phyloP scores from a whole-genome alignment of 2,888 invertebrate species.

The Zhuqinia jingwanae region DNA sequence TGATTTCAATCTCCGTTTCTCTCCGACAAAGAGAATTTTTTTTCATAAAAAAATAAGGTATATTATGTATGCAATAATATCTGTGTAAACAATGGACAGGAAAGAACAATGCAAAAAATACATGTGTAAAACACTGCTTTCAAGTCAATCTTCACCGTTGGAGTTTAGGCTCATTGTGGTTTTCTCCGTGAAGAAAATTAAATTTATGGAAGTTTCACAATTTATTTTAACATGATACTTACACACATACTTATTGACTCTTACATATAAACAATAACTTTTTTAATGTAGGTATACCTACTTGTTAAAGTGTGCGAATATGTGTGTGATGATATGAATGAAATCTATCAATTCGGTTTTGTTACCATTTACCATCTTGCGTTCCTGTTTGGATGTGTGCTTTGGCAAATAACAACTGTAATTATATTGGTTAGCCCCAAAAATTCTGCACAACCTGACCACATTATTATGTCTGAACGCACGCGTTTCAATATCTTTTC shows the following conservation, averaged over 20 bases:
- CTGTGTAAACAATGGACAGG: constrained; percentile 26
- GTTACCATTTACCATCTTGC: too few relatives aligned
- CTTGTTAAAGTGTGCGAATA: too few relatives aligned
- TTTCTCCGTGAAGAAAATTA: constrained; percentile 7
- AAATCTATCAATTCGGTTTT: too few relatives aligned
- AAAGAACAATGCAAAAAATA: constrained; percentile 23
- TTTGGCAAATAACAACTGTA: too few relatives aligned
- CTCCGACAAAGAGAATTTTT: constrained; percentile 14
- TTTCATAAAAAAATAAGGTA: constrained; percentile 11
- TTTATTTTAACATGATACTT: not conserved
- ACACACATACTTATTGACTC: too few relatives aligned
- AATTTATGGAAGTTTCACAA: not conserved
- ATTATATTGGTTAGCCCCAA: too few relatives aligned
- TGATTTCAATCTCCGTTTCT: constrained; percentile 49
- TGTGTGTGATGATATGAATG: too few relatives aligned
- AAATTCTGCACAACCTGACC: too few relatives aligned
- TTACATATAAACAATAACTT: too few relatives aligned
- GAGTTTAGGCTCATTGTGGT: constrained; percentile 13
- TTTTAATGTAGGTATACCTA: not conserved
- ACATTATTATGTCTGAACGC: too few relatives aligned
- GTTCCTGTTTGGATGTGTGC: too few relatives aligned
- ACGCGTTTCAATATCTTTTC: too few relatives aligned
- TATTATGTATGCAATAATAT: not conserved
- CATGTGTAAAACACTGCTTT: constrained; percentile 7
- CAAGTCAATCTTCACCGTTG: not conserved